Evolutionary conservation across 1,140 invertebrate genomes (phyloP).

Genomic region (Alviniconcha marisindica): DNA sequence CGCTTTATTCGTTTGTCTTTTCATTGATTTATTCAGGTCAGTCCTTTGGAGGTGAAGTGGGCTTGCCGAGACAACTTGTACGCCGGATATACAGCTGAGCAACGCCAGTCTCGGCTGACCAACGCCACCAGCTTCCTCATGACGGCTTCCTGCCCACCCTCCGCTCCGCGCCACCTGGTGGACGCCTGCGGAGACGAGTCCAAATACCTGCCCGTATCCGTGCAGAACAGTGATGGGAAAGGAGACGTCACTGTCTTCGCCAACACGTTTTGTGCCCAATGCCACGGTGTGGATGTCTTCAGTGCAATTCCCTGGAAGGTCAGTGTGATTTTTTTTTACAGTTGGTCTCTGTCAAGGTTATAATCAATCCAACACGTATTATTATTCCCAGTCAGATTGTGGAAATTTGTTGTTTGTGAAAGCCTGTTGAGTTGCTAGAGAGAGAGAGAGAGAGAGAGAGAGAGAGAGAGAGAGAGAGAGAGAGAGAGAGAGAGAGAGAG

Average conservation of each 20-base stretch:
- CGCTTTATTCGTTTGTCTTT: too few relatives aligned
- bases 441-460: too few relatives aligned
- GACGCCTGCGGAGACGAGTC: background rate
- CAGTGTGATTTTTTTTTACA: background rate
- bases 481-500: too few relatives aligned
- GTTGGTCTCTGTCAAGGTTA: too few relatives aligned
- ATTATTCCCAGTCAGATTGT: too few relatives aligned
- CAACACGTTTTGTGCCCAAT: conserved; percentile 41
- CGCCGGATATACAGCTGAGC: background rate
- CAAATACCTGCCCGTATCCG: conserved; percentile 23
- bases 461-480: too few relatives aligned
- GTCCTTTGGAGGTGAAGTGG: background rate
- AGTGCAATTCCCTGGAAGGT: conserved; percentile 11
- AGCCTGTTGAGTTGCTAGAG: too few relatives aligned
- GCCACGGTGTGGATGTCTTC: conserved; percentile 13
- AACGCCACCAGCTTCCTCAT: conserved; percentile 29
- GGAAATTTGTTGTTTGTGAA: too few relatives aligned
- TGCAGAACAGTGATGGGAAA: background rate
- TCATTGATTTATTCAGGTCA: too few relatives aligned
- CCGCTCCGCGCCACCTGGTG: background rate
- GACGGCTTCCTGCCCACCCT: conserved; percentile 18
- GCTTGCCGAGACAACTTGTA: conserved; percentile 30
- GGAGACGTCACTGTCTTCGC: conserved; percentile 13
- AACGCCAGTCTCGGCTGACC: conserved; percentile 4
- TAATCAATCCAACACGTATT: too few relatives aligned